phyloP scores from a whole-genome alignment of 2,797 vertebrate species.

The Psittacula echo region DNA sequence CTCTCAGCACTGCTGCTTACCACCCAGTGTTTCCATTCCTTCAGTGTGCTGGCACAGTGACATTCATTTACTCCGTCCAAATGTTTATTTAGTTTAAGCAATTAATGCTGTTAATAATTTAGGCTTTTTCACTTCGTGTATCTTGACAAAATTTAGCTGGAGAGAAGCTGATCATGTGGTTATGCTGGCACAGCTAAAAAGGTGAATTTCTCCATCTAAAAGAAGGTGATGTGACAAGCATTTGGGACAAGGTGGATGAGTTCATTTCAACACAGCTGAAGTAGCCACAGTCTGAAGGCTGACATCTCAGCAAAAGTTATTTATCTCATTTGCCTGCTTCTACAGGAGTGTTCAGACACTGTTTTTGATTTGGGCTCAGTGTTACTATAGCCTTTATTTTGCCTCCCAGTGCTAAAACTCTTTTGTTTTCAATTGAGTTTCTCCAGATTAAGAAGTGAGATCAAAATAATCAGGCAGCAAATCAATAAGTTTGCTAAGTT shows the following conservation, averaged over 20 bases:
- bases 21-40: neutral
- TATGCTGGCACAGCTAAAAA: neutral
- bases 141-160: neutral
- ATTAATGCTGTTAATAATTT: neutral
- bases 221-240: neutral
- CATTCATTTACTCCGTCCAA: neutral
- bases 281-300: neutral
- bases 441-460: constrained; percentile 33
- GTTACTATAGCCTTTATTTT: neutral
- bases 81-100: neutral
- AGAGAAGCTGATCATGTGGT: neutral
- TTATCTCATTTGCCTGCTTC: neutral
- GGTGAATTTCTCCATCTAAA: neutral
- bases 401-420: neutral
- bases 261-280: neutral
- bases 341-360: neutral
- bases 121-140: neutral
- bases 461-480: constrained; percentile 55
- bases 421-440: neutral
- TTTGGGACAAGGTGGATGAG: neutral
- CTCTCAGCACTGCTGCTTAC: neutral
- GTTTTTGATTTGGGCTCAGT: neutral
- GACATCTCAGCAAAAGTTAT: neutral
- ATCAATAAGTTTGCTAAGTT: constrained; percentile 46
- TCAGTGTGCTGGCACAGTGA: neutral